Evolutionary conservation across 2,888 invertebrate species (phyloP).

Genomic region (Cepaea hortensis): DNA sequence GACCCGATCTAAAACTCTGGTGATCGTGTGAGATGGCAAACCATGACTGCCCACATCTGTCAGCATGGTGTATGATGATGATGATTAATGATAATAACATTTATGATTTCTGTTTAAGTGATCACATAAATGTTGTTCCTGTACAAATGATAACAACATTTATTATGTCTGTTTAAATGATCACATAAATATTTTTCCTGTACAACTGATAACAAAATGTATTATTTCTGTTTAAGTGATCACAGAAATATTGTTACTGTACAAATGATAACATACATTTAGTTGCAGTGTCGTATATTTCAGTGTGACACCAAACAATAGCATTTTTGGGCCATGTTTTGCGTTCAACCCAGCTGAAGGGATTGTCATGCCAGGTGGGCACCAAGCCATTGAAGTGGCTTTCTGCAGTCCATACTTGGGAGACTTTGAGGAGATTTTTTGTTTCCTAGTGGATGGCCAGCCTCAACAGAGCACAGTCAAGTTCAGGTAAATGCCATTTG

Average conservation of each 20-base stretch:
- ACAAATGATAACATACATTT: not conserved
- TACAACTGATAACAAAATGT: not conserved
- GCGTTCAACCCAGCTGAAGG: constrained; percentile 74
- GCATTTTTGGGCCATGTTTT: constrained; percentile 74
- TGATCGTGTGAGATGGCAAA: too few relatives aligned
- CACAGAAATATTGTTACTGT: not conserved
- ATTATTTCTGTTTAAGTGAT: too few relatives aligned
- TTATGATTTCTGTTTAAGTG: too few relatives aligned
- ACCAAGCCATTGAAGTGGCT: constrained; percentile 74
- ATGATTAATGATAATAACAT: too few relatives aligned
- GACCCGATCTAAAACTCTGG: too few relatives aligned
- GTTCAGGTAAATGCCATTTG: constrained; percentile 66
- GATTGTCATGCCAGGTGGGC: constrained; percentile 75
- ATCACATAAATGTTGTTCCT: not conserved
- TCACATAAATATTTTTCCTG: not conserved
- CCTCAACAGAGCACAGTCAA: constrained; percentile 67
- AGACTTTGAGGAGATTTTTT: constrained; percentile 75
- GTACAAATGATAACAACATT: not conserved
- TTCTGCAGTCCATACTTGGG: constrained; percentile 74
- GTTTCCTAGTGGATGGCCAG: constrained; percentile 74
- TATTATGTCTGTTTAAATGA: too few relatives aligned
- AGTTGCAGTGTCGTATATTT: constrained; percentile 49
- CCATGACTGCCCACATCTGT: too few relatives aligned
- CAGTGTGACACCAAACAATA: constrained; percentile 68
- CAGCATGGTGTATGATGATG: too few relatives aligned